Evolutionary conservation across 1,140 invertebrate species (phyloP).

Genomic region (Zaprionus davidi): DNA sequence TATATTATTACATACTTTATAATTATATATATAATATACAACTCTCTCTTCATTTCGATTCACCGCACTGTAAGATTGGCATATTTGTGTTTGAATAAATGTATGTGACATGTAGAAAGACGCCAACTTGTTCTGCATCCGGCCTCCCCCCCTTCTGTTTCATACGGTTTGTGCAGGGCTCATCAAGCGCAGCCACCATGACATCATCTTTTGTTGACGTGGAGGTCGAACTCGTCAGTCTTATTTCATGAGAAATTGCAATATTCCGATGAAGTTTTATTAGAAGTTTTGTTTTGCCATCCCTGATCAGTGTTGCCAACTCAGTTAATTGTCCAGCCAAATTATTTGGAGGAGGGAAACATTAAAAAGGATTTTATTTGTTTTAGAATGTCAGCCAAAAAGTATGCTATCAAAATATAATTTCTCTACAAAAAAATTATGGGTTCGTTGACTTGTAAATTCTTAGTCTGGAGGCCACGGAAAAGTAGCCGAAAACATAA

Average conservation of each 20-base stretch:
- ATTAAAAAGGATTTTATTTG: neutral
- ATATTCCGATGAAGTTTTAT: no score
- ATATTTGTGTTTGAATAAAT: conserved; percentile 47
- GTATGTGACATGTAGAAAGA: conserved; percentile 22
- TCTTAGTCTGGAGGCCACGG: neutral
- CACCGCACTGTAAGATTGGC: conserved; percentile 36
- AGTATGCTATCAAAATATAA: conserved; percentile 27
- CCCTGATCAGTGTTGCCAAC: no score
- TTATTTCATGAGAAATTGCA: no score
- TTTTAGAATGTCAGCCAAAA: neutral
- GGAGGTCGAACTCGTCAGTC: neutral
- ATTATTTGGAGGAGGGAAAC: no score
- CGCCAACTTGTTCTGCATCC: neutral
- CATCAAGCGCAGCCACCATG: neutral
- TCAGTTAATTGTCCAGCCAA: no score
- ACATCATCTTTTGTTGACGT: conserved; percentile 9
- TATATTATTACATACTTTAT: conserved; percentile 43
- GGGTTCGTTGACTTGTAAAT: neutral
- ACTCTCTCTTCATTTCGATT: conserved; percentile 27
- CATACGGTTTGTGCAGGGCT: neutral
- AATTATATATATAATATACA: conserved; percentile 37
- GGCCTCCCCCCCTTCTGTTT: neutral
- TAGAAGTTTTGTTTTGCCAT: no score
- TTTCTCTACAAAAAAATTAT: no score
- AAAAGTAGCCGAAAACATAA: conserved; percentile 4